phyloP scores from a whole-genome alignment of 2,797 vertebrate genomes.

The Dallia pectoralis region DNA sequence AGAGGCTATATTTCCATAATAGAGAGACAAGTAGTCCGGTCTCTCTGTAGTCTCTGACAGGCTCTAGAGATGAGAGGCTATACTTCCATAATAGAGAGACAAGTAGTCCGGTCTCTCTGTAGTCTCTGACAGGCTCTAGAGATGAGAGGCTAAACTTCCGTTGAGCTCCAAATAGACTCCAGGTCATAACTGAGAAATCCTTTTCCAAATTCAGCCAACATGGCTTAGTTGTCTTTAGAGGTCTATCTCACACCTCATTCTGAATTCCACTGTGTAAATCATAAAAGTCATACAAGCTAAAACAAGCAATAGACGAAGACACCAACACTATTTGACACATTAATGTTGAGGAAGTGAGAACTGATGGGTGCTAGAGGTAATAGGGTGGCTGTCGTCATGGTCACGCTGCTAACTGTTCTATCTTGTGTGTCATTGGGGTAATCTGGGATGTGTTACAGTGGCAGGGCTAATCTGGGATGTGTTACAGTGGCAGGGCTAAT shows the following conservation, averaged over 20 bases:
- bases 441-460: conserved; percentile 40
- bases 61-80: too few species aligned
- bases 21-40: too few species aligned
- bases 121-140: too few species aligned
- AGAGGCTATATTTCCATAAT: too few species aligned
- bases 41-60: too few species aligned
- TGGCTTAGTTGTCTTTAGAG: not conserved
- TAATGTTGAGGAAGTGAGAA: conserved; percentile 12
- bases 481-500: conserved; percentile 47
- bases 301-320: too few species aligned
- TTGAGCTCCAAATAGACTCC: conserved; percentile 21
- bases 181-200: conserved; percentile 19
- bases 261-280: too few species aligned
- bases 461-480: conserved; percentile 46
- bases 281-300: too few species aligned
- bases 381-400: not conserved
- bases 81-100: too few species aligned
- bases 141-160: conserved; percentile 4
- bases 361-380: conserved; percentile 2
- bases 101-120: too few species aligned
- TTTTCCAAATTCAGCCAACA: conserved; percentile 1
- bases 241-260: not conserved
- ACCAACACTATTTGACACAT: too few species aligned
- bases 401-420: not conserved
- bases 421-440: conserved; percentile 7